Evolutionary conservation across 2,113 vertebrate species (phyloP).

Genomic region (Cepphus grylle): DNA sequence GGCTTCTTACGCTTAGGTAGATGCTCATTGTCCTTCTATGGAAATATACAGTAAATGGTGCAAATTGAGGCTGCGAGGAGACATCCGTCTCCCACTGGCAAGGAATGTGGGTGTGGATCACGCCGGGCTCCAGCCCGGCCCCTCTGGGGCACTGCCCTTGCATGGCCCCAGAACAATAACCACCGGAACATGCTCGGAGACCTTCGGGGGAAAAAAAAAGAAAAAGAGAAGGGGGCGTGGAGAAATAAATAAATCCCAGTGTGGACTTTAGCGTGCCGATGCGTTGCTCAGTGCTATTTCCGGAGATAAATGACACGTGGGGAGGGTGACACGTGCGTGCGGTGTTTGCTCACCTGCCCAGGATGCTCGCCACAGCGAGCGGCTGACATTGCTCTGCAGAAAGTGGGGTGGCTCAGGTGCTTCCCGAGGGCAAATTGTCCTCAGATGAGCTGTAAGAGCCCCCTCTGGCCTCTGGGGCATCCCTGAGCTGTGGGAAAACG

Average conservation of each 20-base stretch:
- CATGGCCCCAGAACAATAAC: not conserved
- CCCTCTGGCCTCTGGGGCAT: not conserved
- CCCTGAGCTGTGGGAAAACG: not conserved
- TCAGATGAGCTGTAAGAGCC: not conserved
- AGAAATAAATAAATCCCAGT: not conserved
- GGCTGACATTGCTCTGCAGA: not conserved
- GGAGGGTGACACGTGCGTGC: rapidly evolving
- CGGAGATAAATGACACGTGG: not conserved
- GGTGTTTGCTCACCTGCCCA: not conserved
- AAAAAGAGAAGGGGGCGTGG: not conserved
- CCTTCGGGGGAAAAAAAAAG: not conserved
- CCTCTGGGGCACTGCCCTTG: slow-evolving; percentile 10
- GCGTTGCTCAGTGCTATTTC: rapidly evolving
- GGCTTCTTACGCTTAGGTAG: not conserved
- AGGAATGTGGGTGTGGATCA: slow-evolving; percentile 66
- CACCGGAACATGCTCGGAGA: not conserved
- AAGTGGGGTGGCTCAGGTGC: rapidly evolving
- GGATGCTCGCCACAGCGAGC: rapidly evolving
- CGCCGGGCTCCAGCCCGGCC: not conserved
- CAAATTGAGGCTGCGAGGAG: slow-evolving; percentile 32
- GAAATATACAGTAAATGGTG: slow-evolving; percentile 19
- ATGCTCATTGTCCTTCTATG: slow-evolving; percentile 51
- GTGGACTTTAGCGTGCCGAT: rapidly evolving
- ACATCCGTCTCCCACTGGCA: slow-evolving; percentile 31
- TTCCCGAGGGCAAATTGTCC: rapidly evolving